A percentile compares a stretch with the other conserved stretches of the same genome.
phyloP scores from a whole-genome alignment of 2,113 vertebrate genomes.

The Chaetorhynchus papuensis region DNA sequence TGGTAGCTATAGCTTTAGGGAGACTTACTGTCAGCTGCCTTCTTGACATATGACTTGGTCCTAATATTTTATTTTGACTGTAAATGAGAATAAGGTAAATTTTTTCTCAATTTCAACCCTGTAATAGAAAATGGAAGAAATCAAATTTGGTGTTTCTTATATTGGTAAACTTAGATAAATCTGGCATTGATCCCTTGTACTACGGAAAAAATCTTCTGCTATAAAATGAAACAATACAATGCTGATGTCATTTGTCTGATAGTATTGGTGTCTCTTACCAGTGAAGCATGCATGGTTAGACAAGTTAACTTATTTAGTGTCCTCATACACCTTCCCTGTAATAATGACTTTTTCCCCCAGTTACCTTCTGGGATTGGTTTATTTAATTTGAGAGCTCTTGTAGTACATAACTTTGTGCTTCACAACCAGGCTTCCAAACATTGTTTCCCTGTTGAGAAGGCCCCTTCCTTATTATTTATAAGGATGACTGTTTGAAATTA shows the following conservation, averaged over 20 bases:
- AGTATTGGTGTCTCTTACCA: neutral
- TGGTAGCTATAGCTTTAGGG: neutral
- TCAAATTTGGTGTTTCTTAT: neutral
- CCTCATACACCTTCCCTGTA: neutral
- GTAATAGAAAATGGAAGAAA: neutral
- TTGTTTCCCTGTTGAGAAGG: neutral
- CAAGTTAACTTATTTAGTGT: neutral
- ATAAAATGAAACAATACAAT: neutral
- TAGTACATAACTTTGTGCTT: neutral
- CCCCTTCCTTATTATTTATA: neutral
- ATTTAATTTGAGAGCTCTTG: neutral
- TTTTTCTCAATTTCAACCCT: neutral
- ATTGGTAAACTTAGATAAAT: neutral
- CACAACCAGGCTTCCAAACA: neutral
- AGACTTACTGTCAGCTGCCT: neutral
- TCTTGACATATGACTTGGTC: neutral
- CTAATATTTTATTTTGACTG: neutral
- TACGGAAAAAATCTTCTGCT: neutral
- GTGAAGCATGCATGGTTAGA: neutral
- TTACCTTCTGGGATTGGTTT: neutral
- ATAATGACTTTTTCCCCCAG: neutral
- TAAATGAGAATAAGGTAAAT: neutral
- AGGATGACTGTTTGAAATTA: neutral
- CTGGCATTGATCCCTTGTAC: neutral
- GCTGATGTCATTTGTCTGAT: neutral